Evolutionary conservation across 2,797 vertebrate species (phyloP).

Genomic region (Onychomys arenicola): DNA sequence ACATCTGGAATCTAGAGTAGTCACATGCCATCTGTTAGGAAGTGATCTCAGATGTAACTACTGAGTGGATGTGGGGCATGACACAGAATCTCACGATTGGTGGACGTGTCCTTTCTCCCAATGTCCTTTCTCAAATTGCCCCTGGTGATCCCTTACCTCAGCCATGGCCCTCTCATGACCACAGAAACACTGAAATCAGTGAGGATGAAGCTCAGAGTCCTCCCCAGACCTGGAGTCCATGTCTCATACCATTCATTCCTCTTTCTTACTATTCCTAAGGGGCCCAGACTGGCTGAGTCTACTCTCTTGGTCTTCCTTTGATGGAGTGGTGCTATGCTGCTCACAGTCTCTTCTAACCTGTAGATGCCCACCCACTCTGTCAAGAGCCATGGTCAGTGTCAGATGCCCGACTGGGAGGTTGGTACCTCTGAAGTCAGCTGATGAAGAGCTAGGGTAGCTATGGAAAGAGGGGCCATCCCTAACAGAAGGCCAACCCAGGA

Average conservation of each 20-base stretch:
- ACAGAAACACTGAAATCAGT: not conserved
- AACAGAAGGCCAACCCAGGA: not conserved
- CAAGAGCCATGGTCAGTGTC: not conserved
- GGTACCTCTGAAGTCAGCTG: not conserved
- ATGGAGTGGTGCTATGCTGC: not conserved
- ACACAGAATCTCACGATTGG: not conserved
- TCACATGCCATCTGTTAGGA: not conserved
- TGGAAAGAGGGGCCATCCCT: not conserved
- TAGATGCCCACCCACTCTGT: not conserved
- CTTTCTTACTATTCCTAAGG: not conserved
- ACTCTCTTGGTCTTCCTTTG: not conserved
- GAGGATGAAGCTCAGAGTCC: not conserved
- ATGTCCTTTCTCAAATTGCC: not conserved
- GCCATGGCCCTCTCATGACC: not conserved
- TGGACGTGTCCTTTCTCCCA: not conserved
- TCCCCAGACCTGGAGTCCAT: not conserved
- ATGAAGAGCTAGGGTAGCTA: not conserved
- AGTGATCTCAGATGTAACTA: not conserved
- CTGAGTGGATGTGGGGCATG: not conserved
- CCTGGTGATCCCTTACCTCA: not conserved
- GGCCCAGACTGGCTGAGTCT: not conserved
- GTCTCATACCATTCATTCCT: not conserved
- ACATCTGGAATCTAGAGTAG: not conserved
- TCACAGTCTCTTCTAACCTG: not conserved
- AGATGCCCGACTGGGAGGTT: not conserved